A percentile compares a stretch with the other conserved stretches of the same genome.
phyloP scores from a whole-genome alignment of 2,113 vertebrate species.

The Hippocampus abdominalis region DNA sequence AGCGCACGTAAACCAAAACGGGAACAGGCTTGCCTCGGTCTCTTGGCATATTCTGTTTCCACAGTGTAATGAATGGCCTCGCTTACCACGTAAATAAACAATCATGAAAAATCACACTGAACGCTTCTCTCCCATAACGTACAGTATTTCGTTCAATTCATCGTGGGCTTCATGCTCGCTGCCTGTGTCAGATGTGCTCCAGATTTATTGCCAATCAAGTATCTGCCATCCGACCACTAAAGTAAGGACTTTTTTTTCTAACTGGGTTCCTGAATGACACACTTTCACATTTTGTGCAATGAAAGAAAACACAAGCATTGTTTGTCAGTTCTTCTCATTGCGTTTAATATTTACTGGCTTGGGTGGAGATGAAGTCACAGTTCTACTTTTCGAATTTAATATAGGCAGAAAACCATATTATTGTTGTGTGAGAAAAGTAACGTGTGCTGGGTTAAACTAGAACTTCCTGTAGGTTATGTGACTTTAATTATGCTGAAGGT shows the following conservation, averaged over 20 bases:
- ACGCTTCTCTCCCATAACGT: conserved; percentile 33
- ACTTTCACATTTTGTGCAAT: background rate
- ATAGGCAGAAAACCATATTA: background rate
- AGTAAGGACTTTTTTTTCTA: background rate
- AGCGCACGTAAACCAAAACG: conserved; percentile 18
- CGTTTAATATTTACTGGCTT: background rate
- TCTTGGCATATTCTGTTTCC: conserved; percentile 22
- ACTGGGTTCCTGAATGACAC: background rate
- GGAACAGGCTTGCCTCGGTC: conserved; percentile 9
- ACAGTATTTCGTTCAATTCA: conserved; percentile 51
- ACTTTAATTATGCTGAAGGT: background rate
- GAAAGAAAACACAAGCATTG: background rate
- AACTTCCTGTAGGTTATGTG: background rate
- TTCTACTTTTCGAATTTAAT: background rate
- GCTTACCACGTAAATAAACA: conserved; percentile 51
- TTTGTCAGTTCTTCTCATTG: background rate
- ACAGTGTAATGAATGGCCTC: conserved; percentile 51
- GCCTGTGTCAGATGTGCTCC: conserved; percentile 1
- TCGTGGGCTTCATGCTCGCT: conserved; percentile 41
- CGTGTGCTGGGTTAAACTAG: background rate
- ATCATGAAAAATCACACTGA: conserved; percentile 48
- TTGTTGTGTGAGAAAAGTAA: background rate
- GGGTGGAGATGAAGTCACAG: background rate
- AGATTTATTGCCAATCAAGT: background rate
- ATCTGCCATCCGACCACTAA: background rate